These are phyloP conservation scores for Otus sunia DNA, from an alignment of 2,113 vertebrate species.

Conservation along the genomic window DNA sequence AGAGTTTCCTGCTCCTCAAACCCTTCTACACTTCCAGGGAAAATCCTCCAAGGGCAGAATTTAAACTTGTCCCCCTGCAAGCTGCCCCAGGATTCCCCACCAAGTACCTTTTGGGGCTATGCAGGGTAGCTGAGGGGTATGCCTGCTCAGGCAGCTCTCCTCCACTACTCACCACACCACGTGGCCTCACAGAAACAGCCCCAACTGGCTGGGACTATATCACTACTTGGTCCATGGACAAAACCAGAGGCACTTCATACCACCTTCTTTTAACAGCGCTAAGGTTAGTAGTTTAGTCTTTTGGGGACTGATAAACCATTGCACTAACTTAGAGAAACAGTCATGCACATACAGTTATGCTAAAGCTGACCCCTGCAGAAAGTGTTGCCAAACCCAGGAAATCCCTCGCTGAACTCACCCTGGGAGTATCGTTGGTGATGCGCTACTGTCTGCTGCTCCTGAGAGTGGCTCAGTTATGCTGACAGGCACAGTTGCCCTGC, in stretches of 20 bases:
- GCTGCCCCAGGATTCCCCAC: background rate
- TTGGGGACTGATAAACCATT: background rate
- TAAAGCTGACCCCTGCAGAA: background rate
- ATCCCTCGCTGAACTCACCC: conserved; percentile 12
- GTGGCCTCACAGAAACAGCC: background rate
- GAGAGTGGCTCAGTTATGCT: background rate
- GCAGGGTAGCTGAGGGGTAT: background rate
- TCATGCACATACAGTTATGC: background rate
- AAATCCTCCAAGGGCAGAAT: background rate
- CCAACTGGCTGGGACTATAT: background rate
- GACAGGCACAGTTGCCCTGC: background rate
- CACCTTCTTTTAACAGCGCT: background rate
- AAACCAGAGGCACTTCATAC: background rate
- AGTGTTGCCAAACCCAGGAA: background rate
- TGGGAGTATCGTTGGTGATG: background rate
- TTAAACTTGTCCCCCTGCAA: background rate
- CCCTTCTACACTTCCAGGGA: background rate
- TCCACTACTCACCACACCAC: background rate
- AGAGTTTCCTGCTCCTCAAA: background rate
- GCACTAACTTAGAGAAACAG: background rate
- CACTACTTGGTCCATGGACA: background rate
- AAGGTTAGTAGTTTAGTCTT: background rate
- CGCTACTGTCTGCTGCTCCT: background rate
- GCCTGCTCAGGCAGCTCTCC: background rate
- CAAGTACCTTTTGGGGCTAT: background rate